Conservation (phyloP, 2,113 vertebrate species). For the Jaculus jaculus region DNA sequence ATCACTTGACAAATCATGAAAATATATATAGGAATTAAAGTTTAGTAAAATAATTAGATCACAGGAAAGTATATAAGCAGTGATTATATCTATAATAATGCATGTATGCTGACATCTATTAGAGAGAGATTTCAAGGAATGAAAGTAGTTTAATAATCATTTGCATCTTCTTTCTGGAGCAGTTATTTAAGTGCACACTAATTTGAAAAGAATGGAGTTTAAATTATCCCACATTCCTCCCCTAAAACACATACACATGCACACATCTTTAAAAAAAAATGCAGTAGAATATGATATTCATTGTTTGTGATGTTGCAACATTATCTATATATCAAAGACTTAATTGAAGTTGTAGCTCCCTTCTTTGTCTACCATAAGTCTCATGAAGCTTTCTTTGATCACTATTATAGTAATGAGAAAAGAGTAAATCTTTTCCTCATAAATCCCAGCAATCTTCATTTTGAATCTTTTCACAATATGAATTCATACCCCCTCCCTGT, state of each 20-base stretch:
- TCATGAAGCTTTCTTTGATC: conserved; percentile 67
- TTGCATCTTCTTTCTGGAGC: conserved; percentile 64
- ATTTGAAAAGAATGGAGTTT: conserved; percentile 69
- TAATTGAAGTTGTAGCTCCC: conserved; percentile 64
- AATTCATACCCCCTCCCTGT: conserved; percentile 5
- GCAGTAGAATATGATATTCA: conserved; percentile 48
- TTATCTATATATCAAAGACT: conserved; percentile 69
- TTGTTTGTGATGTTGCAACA: conserved; percentile 53
- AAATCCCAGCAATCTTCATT: conserved; percentile 57
- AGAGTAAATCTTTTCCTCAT: conserved; percentile 54
- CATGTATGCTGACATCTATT: conserved; percentile 42
- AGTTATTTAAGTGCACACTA: conserved; percentile 69
- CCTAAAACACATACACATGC: conserved; percentile 28
- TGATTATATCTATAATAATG: conserved; percentile 57
- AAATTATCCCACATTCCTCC: conserved; percentile 37
- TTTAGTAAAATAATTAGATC: conserved; percentile 64
- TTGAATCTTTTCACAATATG: conserved; percentile 31
- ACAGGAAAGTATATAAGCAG: conserved; percentile 60
- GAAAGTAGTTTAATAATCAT: conserved; percentile 67
- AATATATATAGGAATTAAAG: conserved; percentile 39
- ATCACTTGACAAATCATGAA: conserved; percentile 4
- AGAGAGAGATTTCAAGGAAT: conserved; percentile 63
- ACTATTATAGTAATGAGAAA: conserved; percentile 64
- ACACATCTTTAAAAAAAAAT: conserved; percentile 65
- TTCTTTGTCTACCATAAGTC: conserved; percentile 64